phyloP scores from a whole-genome alignment of 2,797 vertebrate genomes.

The Epinephelus coioides region DNA sequence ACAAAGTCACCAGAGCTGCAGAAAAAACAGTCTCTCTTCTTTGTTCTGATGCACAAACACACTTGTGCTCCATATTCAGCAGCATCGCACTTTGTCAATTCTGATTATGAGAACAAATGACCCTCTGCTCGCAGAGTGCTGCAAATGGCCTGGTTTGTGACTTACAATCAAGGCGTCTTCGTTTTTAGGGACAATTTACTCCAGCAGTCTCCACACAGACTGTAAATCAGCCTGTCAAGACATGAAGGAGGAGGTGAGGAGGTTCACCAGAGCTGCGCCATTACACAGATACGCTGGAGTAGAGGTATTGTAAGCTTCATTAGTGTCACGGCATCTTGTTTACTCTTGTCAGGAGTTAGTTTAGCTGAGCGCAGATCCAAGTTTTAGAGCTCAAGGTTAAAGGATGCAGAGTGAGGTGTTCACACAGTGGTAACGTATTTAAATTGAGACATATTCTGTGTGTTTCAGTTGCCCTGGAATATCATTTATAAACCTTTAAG shows the following conservation, averaged over 20 bases:
- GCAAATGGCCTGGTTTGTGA: background rate
- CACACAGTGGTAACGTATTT: too few relatives aligned
- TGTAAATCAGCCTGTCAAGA: background rate
- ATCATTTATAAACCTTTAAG: too few relatives aligned
- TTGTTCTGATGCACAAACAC: background rate
- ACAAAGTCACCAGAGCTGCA: background rate
- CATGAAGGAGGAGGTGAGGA: too few relatives aligned
- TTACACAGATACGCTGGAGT: too few relatives aligned
- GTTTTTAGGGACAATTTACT: background rate
- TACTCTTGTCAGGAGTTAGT: too few relatives aligned
- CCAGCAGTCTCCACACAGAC: background rate
- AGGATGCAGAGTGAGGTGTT: background rate
- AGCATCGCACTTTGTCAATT: background rate
- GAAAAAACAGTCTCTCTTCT: background rate
- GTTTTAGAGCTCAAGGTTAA: background rate
- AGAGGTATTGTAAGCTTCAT: too few relatives aligned
- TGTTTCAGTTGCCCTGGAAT: too few relatives aligned
- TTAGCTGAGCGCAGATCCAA: background rate
- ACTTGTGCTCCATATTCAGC: background rate
- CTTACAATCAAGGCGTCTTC: background rate
- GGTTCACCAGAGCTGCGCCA: too few relatives aligned
- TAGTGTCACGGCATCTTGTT: background rate
- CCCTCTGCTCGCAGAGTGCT: background rate
- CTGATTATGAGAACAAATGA: constrained; percentile 7
- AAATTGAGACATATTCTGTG: too few relatives aligned